Base-by-base conservation (phyloP, 2,888 invertebrate species). In the Drosophila limbata region DNA sequence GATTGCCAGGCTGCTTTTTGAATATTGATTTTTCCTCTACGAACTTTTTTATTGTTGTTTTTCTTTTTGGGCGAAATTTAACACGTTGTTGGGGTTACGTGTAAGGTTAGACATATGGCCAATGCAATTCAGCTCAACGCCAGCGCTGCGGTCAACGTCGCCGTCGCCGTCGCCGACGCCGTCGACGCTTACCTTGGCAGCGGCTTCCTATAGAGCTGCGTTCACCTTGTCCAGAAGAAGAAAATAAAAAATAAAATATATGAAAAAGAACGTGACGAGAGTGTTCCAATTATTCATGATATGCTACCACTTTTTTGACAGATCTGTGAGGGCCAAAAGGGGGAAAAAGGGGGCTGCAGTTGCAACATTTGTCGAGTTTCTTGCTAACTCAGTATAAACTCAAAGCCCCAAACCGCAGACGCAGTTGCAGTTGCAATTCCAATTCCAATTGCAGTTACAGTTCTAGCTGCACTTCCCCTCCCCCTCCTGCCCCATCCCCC, bases 291-390 rank as follows among this genome's bases (percentile, higher is more conserved):
- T 84, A 84, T 84, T 71, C 59, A 72, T 69, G 50, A 72, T 68
- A 73, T 73, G 60, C 51, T 25, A 17, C 40, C 25, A 15, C 5
- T 37, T 28, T 51, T 35, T 21, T 21, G 35, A 4, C 35, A 1
- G 17, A 47, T 10, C 25, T 11, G 17, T 0, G 25, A 25, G 25
- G 42, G 19, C 13, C 28, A 42, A 1, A 17, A 3, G 11, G 21
- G 50, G 42, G 10, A n/a, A 3, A 3, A 1, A 1, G 21, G 44
- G 17, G 15, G 42, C 71, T 79, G 68, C 61, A 52, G 76, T 88
- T 85, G 85, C 85, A 85, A 88, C 84, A 88, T 77, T 84, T 66
- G 69, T 65, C 50, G 79, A 77, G 59, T 74, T 83, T 88, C 88
- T 84, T 86, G 86, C 88, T 52, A 88, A 86, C 65, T 82, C 81